Evolutionary conservation across 2,888 invertebrate species (phyloP).

Genomic region (Scelioninae gen. 1): DNA sequence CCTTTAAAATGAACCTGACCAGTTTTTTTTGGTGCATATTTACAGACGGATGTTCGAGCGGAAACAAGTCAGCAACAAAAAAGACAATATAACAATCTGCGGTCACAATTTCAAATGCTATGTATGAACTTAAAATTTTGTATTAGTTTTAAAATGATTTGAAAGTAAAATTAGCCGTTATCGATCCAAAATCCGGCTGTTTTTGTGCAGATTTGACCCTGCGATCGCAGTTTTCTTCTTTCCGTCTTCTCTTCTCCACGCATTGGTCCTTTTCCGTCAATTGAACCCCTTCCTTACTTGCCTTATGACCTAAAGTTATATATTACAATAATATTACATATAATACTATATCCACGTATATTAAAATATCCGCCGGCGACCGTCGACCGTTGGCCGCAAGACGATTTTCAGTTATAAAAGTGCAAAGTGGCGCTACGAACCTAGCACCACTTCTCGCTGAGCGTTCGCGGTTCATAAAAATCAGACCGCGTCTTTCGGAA

Average conservation of each 20-base stretch:
- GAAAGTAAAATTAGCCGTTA: neutral
- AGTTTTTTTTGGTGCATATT: conserved; percentile 45
- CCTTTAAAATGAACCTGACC: conserved; percentile 34
- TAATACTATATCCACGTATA: conserved; percentile 84
- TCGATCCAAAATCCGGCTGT: too few relatives aligned
- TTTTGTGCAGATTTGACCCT: conserved; percentile 18
- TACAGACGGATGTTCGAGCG: conserved; percentile 51
- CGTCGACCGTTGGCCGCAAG: conserved; percentile 73
- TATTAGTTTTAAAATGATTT: neutral
- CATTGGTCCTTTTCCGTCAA: conserved; percentile 73
- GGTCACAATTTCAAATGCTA: conserved; percentile 28
- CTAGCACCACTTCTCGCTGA: conserved; percentile 47
- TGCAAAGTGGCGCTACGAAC: conserved; percentile 29
- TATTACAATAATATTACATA: conserved; percentile 84
- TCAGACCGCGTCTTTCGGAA: conserved; percentile 44
- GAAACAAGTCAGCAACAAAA: conserved; percentile 36
- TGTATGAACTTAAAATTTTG: neutral
- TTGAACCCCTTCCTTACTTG: conserved; percentile 72
- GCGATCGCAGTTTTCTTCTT: conserved; percentile 23
- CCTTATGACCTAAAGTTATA: conserved; percentile 80
- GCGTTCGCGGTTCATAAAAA: conserved; percentile 42
- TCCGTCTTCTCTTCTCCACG: conserved; percentile 68
- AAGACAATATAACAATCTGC: conserved; percentile 16
- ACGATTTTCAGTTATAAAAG: conserved; percentile 76
- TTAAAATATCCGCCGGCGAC: conserved; percentile 81